These are phyloP conservation scores for Merluccius polli DNA, from an alignment of 2,797 vertebrate genomes.

Conservation along the genomic window DNA sequence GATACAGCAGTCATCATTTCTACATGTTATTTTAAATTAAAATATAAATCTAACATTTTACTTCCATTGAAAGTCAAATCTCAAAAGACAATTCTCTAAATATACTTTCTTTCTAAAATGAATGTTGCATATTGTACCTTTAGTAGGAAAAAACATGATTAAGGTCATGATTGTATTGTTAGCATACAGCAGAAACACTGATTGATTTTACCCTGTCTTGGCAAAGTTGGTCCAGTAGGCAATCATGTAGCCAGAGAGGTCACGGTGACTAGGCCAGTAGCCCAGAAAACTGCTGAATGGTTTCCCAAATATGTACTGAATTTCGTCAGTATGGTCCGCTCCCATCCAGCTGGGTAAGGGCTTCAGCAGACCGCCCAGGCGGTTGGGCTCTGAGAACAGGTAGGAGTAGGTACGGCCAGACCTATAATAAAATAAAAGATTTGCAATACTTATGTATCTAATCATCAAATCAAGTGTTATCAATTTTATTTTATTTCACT, in stretches of 20 bases:
- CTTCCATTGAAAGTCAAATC: not conserved
- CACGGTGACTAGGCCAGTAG: constrained; percentile 78
- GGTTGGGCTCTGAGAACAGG: constrained; percentile 81
- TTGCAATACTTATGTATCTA: too few relatives aligned
- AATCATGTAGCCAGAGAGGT: constrained; percentile 79
- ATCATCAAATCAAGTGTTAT: too few relatives aligned
- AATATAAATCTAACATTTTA: not conserved
- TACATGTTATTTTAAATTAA: not conserved
- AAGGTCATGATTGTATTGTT: not conserved
- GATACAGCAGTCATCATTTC: not conserved
- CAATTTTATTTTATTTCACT: not conserved
- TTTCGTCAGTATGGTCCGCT: constrained; percentile 87
- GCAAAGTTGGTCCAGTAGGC: constrained; percentile 98
- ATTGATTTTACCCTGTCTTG: constrained; percentile 78
- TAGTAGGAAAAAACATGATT: not conserved
- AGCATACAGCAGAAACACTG: not conserved
- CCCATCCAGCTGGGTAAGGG: constrained; percentile 85
- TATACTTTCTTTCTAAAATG: too few relatives aligned
- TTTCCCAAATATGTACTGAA: constrained; percentile 92
- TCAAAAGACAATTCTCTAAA: too few relatives aligned
- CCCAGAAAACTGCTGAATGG: constrained; percentile 78
- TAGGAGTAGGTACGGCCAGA: constrained; percentile 82
- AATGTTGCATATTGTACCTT: not conserved
- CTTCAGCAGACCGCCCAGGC: constrained; percentile 67
- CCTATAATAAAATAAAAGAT: constrained; percentile 56